phyloP scores from a whole-genome alignment of 1,140 invertebrate species.

The Fopius arisanus region DNA sequence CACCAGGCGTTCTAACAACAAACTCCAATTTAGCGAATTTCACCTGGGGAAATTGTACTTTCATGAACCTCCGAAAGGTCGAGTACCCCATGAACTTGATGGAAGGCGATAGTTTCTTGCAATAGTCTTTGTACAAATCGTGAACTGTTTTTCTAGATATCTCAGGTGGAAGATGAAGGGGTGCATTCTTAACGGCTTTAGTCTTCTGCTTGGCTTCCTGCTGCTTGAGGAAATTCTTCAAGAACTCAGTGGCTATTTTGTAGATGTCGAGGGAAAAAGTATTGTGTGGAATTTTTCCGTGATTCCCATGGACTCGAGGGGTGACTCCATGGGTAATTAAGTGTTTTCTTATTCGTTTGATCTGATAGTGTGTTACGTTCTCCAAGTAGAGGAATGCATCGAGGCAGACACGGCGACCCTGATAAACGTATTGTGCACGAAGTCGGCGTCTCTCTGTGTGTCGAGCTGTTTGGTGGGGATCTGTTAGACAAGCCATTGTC shows the following conservation, averaged over 20 bases:
- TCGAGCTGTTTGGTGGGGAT: constrained; percentile 76
- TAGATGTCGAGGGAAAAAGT: constrained; percentile 82
- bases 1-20: constrained; percentile 63
- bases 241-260: constrained; percentile 77
- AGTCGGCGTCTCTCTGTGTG: constrained; percentile 77
- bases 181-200: constrained; percentile 60
- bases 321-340: constrained; percentile 80
- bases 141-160: constrained; percentile 77
- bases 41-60: constrained; percentile 80
- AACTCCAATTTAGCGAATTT: constrained; percentile 76
- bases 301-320: constrained; percentile 79
- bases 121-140: constrained; percentile 77
- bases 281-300: constrained; percentile 83
- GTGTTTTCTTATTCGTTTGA: constrained; percentile 80
- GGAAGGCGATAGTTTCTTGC: constrained; percentile 70
- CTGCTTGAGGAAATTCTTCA: constrained; percentile 75
- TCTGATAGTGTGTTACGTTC: constrained; percentile 82
- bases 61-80: constrained; percentile 81
- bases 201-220: constrained; percentile 64
- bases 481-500: constrained; percentile 79
- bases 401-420: constrained; percentile 78
- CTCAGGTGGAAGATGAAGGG: constrained; percentile 73
- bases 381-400: constrained; percentile 82
- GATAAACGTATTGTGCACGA: constrained; percentile 77
- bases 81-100: constrained; percentile 82